Base-by-base conservation (phyloP, 2,797 vertebrate genomes). In the Malacoctenus gilli region DNA sequence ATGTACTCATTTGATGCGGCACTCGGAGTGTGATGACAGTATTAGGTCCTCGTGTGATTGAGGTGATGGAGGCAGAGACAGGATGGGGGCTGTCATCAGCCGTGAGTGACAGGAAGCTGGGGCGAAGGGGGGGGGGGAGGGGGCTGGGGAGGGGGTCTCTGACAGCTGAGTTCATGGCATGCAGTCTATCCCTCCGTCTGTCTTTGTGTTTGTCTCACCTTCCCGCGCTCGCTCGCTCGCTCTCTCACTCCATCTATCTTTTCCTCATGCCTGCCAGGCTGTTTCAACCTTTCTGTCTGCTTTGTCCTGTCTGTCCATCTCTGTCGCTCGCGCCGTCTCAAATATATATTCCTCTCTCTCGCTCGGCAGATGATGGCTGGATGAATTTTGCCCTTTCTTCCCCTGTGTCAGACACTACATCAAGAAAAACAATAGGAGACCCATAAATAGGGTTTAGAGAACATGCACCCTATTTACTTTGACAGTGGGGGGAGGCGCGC, bases 401-500 rank as follows among this genome's bases (percentile, higher is more conserved):
- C 47, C 25, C 25, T 9, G 48, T 68, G 72, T 78, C 80, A 82
- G 77, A 80, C 75, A 79, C 64, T 61, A 73, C 78, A 79, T 85
- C 66, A 82, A 81, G 63, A 79, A 86, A 84, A 89, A 87, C 86
- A 87, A 83, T 72, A 51, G 77, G 72, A 72, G 72, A 69, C 41
- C 69, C 82, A 82, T 87, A 86, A 83, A 87, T 86, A 86, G 86
- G 79, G 74, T 82, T 89, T 83, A 82, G 79, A 69, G 74, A 86
- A 88, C 86, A 86, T 86, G 82, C 80, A 88, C 77, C 85, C 84
- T 84, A 86, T 90, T 90, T 85, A 80, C 80, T 77, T 65, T 77
- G 80, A 80, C 75, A 69, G 73, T 68, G 25, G 9, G 72, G 75
- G 79, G 55, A 67, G 70, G 67, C 44, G 43, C 48, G 64, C 53